Evolutionary conservation across 2,113 vertebrate species (phyloP).

Genomic region (Mormoops blainvillei): DNA sequence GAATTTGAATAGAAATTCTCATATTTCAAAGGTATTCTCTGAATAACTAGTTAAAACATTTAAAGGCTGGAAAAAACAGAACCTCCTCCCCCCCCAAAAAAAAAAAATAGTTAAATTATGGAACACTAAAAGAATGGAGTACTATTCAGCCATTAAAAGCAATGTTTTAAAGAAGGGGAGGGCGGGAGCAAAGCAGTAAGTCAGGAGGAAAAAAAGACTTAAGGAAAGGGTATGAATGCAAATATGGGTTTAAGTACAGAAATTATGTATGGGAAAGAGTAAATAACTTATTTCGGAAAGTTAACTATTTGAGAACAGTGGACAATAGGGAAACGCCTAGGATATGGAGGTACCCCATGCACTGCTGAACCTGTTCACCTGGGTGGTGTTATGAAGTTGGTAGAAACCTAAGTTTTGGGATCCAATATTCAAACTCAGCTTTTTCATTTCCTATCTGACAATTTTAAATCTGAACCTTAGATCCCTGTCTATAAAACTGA

Average conservation of each 20-base stretch:
- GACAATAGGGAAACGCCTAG: background rate
- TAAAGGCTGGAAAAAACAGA: background rate
- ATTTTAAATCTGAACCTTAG: background rate
- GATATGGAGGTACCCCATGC: background rate
- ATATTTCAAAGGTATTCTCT: background rate
- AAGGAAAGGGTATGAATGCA: background rate
- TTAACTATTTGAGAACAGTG: background rate
- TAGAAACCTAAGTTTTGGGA: background rate
- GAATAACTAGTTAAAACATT: constrained; percentile 2
- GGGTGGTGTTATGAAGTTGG: background rate
- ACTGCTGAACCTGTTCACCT: background rate
- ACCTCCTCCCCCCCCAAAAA: background rate
- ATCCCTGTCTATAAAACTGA: background rate
- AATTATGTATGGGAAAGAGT: background rate
- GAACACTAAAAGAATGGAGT: background rate
- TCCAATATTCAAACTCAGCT: background rate
- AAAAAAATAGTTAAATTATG: background rate
- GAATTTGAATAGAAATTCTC: background rate
- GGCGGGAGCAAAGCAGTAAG: background rate
- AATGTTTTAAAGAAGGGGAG: background rate
- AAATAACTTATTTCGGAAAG: background rate
- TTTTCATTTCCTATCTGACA: background rate
- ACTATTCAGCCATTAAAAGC: background rate
- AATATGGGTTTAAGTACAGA: background rate
- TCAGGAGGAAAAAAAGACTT: background rate